Conservation (phyloP, 1,140 invertebrate species). For the Adoxophyes honmai region DNA sequence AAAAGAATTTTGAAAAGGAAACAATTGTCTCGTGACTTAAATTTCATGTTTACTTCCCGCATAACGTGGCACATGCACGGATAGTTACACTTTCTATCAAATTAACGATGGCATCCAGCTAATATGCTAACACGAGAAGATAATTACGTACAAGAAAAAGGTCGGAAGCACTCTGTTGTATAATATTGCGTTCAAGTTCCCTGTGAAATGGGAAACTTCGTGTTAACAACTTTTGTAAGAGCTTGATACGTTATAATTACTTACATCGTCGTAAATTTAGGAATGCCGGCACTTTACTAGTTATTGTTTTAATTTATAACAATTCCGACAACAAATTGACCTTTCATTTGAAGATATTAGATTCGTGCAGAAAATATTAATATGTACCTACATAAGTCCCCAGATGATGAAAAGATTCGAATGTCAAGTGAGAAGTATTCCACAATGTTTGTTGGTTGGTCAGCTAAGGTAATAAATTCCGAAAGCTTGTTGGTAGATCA, state of each 20-base stretch:
- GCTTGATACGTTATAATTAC: no score
- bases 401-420: no score
- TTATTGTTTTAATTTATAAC: no score
- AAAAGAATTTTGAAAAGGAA: no score
- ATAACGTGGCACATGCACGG: neutral
- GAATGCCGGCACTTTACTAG: no score
- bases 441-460: neutral
- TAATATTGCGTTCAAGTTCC: neutral
- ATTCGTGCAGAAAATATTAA: no score
- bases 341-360: no score
- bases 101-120: neutral
- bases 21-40: no score
- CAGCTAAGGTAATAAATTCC: neutral
- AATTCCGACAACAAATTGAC: no score
- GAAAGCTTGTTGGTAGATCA: neutral
- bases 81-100: neutral
- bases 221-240: neutral
- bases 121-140: slow-evolving; percentile 12
- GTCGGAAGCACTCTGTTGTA: neutral
- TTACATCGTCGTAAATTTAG: no score
- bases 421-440: neutral
- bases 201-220: neutral
- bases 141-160: slow-evolving; percentile 8
- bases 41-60: neutral
- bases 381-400: no score